phyloP scores from a whole-genome alignment of 1,140 invertebrate genomes.

The Rhysida immarginata region DNA sequence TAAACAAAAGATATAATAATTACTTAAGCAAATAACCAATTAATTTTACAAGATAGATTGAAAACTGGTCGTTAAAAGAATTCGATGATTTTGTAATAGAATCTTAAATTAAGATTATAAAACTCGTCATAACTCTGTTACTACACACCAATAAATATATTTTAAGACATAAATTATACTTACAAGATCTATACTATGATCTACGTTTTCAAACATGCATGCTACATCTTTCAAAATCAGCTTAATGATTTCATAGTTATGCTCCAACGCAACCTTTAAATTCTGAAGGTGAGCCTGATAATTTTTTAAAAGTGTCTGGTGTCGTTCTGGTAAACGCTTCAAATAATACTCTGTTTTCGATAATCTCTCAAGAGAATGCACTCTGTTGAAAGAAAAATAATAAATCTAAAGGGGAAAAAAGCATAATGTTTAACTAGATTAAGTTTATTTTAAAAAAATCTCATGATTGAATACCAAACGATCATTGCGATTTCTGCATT shows the following conservation, averaged over 20 bases:
- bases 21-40: not conserved
- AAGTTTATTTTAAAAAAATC: conserved; percentile 5
- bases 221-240: conserved; percentile 65
- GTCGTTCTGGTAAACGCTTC: conserved; percentile 48
- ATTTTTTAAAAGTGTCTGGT: conserved; percentile 55
- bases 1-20: not conserved
- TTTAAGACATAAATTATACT: conserved; percentile 16
- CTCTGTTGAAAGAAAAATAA: conserved; percentile 23
- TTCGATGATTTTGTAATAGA: not conserved
- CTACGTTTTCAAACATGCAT: conserved; percentile 66
- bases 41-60: not conserved
- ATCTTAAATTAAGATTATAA: not conserved
- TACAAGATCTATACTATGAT: conserved; percentile 30
- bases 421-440: not conserved
- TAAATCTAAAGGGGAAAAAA: conserved; percentile 19
- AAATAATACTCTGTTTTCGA: conserved; percentile 57
- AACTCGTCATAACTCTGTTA: not conserved
- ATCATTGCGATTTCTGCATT: too few species aligned
- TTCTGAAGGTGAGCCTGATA: conserved; percentile 59
- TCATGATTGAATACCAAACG: too few species aligned
- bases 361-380: conserved; percentile 37
- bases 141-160: not conserved
- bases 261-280: conserved; percentile 60
- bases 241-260: conserved; percentile 68
- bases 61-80: too few species aligned